These are phyloP conservation scores for Varecia variegata DNA, from an alignment of 2,797 vertebrate genomes.

Conservation along the genomic window DNA sequence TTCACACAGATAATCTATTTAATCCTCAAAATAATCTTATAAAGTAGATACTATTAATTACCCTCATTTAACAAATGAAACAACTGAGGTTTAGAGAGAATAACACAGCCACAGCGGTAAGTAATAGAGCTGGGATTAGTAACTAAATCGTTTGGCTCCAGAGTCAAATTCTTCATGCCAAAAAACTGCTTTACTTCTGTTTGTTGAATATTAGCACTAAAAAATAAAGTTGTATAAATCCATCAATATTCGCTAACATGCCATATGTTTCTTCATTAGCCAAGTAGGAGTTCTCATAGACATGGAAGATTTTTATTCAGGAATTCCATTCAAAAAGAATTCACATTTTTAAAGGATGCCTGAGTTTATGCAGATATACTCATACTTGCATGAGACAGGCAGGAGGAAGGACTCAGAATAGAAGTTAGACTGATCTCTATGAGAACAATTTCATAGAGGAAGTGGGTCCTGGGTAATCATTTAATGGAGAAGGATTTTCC, in stretches of 20 bases:
- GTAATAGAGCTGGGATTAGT: not conserved
- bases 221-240: not conserved
- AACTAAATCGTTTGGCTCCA: not conserved
- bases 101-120: not conserved
- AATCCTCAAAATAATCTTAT: slow-evolving; percentile 33
- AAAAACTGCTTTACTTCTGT: not conserved
- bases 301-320: not conserved
- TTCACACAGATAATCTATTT: not conserved
- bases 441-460: not conserved
- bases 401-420: not conserved
- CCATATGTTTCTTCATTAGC: not conserved
- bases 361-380: not conserved
- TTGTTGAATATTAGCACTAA: not conserved
- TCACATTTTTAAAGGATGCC: not conserved
- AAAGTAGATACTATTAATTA: not conserved
- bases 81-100: not conserved
- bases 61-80: not conserved
- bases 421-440: not conserved
- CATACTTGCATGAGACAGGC: not conserved
- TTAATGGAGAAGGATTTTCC: not conserved
- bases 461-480: not conserved
- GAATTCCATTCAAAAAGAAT: not conserved
- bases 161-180: slow-evolving; percentile 20
- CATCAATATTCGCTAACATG: not conserved
- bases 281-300: not conserved